A percentile compares a stretch with the other conserved stretches of the same genome.
These are phyloP conservation scores for Phytoseiulus persimilis DNA, from an alignment of 2,888 invertebrate species.

Conservation along the genomic window DNA sequence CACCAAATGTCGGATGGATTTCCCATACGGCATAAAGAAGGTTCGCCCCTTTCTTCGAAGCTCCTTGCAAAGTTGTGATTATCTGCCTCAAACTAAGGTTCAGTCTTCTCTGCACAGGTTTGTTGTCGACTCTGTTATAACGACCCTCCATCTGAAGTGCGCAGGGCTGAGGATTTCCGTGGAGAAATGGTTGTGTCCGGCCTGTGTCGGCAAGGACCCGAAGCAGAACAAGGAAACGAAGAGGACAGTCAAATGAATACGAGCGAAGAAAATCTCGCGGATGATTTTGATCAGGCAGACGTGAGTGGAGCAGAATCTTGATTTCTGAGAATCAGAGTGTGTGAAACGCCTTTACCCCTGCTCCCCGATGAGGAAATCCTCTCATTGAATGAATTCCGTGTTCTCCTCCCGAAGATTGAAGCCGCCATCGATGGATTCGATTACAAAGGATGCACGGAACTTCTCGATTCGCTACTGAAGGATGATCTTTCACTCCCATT, in stretches of 20 bases:
- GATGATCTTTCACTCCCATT: slow-evolving; percentile 11
- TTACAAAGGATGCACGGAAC: slow-evolving; percentile 25
- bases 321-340: no score
- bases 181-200: slow-evolving; percentile 7
- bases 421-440: slow-evolving; percentile 10
- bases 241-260: not conserved
- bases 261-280: not conserved
- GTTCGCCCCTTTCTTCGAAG: not conserved
- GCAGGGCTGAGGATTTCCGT: not conserved
- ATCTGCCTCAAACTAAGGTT: not conserved
- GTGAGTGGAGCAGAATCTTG: not conserved
- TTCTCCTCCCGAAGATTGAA: not conserved
- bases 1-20: slow-evolving; percentile 19
- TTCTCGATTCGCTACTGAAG: not conserved
- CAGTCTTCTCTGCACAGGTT: not conserved
- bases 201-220: not conserved
- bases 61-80: not conserved
- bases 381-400: not conserved
- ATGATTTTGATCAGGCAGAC: not conserved
- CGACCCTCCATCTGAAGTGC: slow-evolving; percentile 32
- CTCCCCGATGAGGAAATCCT: no score
- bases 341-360: no score
- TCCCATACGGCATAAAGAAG: slow-evolving; percentile 21
- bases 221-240: not conserved
- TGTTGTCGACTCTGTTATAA: slow-evolving; percentile 9